Conservation (phyloP, 2,888 invertebrate species). For the Phlogophora meticulosa region DNA sequence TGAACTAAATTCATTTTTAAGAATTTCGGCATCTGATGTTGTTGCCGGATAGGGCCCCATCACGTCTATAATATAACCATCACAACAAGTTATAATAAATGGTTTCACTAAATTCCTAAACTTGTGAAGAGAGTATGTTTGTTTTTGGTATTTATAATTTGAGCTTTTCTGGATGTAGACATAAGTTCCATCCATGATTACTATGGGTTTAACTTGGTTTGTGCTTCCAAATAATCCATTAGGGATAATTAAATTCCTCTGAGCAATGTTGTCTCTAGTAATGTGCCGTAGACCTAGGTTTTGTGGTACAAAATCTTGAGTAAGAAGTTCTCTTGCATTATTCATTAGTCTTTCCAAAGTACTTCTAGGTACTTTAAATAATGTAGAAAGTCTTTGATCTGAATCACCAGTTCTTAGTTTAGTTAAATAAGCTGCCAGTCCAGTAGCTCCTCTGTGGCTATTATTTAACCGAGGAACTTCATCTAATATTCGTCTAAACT, state of each 20-base stretch:
- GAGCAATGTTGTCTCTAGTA: conserved; percentile 5
- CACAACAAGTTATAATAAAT: conserved; percentile 10
- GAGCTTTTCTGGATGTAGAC: conserved; percentile 22
- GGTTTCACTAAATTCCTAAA: conserved; percentile 20
- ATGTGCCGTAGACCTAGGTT: not conserved
- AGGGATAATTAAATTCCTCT: conserved; percentile 6
- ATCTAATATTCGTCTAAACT: conserved; percentile 16
- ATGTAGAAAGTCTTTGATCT: conserved; percentile 19
- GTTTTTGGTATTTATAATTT: conserved; percentile 14
- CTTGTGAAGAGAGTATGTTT: conserved; percentile 13
- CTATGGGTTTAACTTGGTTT: conserved; percentile 7
- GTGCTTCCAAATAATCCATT: conserved; percentile 5
- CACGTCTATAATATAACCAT: conserved; percentile 1
- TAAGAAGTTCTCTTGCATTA: not conserved
- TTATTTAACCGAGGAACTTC: conserved; percentile 14
- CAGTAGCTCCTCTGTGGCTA: conserved; percentile 16
- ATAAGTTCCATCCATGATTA: conserved; percentile 29
- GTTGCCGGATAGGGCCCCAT: not conserved
- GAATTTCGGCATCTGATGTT: too few relatives aligned
- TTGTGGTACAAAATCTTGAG: conserved; percentile 6
- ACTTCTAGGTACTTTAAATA: conserved; percentile 26
- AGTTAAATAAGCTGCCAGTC: conserved; percentile 27
- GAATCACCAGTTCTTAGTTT: conserved; percentile 31
- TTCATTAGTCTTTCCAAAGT: conserved; percentile 18
- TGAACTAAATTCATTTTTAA: too few relatives aligned